Conservation (phyloP, 2,797 vertebrate species). For the Xenops minutus region DNA sequence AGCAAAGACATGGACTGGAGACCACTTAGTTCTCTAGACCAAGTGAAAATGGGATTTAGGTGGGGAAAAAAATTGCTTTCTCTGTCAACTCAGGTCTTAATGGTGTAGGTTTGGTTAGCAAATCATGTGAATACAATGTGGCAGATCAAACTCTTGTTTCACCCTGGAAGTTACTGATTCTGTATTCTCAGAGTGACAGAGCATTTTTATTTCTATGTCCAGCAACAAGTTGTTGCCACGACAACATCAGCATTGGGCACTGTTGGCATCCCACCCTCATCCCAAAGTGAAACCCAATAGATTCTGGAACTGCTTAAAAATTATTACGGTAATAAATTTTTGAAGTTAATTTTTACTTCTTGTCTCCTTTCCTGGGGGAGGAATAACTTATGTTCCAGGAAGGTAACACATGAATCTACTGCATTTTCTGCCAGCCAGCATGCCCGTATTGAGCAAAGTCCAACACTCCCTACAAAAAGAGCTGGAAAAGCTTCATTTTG, state of each 20-base stretch:
- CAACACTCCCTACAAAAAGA: neutral
- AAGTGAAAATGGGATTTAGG: neutral
- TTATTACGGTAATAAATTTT: neutral
- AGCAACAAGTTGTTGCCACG: constrained; percentile 67
- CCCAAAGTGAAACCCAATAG: constrained; percentile 51
- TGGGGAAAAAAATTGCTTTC: fast-evolving
- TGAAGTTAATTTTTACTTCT: neutral
- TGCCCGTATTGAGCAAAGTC: neutral
- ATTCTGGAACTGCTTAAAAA: constrained; percentile 36
- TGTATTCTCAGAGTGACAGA: constrained; percentile 54
- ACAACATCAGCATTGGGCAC: constrained; percentile 53
- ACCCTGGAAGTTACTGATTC: constrained; percentile 53
- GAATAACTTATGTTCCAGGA: neutral
- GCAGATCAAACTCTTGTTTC: neutral
- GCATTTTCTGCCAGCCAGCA: neutral
- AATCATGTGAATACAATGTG: fast-evolving
- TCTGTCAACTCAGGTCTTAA: neutral
- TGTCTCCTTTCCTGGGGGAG: neutral
- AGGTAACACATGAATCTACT: neutral
- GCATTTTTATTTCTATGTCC: constrained; percentile 62
- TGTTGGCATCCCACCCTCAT: constrained; percentile 18
- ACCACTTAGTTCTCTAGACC: too few species aligned
- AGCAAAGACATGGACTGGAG: fast-evolving
- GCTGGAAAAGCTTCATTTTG: neutral
- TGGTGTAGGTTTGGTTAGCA: neutral